Conservation (phyloP, 2,888 invertebrate species). For the Heliconius ismenius region DNA sequence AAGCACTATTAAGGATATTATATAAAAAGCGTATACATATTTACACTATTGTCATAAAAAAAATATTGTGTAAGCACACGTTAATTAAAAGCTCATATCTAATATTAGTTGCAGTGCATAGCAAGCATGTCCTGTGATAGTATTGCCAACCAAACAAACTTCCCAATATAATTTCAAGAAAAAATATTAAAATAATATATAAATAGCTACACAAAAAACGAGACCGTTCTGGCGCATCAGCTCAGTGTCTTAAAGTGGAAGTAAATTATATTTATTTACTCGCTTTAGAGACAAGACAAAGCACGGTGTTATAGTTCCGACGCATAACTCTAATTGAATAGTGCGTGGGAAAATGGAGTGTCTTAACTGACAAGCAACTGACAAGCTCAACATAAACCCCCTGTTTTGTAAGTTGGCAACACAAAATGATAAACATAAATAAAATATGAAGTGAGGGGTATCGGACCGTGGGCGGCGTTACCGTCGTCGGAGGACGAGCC, state of each 20-base stretch:
- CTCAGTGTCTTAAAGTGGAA: not conserved
- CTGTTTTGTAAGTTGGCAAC: conserved; percentile 3
- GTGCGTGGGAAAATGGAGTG: not conserved
- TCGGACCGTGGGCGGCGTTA: conserved; percentile 77
- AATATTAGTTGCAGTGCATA: conserved; percentile 27
- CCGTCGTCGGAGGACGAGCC: conserved; percentile 97
- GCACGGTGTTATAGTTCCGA: not conserved
- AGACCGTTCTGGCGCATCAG: too few relatives aligned
- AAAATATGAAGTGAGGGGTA: conserved; percentile 32
- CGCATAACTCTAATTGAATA: not conserved
- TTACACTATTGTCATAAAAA: not conserved
- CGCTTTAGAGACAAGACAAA: not conserved
- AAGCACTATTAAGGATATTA: not conserved
- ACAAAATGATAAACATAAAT: not conserved
- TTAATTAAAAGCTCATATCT: not conserved
- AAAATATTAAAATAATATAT: not conserved
- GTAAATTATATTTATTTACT: not conserved
- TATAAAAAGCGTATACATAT: not conserved
- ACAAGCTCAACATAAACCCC: not conserved
- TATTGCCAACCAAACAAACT: conserved; percentile 7
- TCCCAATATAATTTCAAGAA: not conserved
- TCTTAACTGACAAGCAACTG: not conserved
- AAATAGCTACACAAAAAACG: not conserved
- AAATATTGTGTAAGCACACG: not conserved
- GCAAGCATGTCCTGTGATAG: conserved; percentile 8